Percentiles rank a stretch among this genome's conserved stretches.
Evolutionary conservation across 92 coral and sea anemone genomes (phyloP).

Genomic region (Epizoanthus stellaris): DNA sequence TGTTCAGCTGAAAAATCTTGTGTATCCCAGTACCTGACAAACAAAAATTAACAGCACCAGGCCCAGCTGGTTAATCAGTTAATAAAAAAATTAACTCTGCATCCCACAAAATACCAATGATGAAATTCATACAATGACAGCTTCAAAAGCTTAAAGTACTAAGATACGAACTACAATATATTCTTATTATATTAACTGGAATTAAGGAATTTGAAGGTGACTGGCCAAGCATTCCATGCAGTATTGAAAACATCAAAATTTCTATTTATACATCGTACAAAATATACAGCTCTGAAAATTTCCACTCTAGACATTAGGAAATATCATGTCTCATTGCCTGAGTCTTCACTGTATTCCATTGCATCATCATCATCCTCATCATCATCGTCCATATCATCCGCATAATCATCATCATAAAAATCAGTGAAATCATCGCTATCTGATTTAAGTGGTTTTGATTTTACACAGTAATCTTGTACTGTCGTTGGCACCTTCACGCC

Average conservation of each 20-base stretch:
- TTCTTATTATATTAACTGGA: neutral
- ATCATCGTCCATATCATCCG: constrained; percentile 90
- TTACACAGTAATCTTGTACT: constrained; percentile 96
- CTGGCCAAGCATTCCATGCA: neutral
- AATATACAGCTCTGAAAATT: constrained; percentile 74
- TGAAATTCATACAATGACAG: too few relatives aligned
- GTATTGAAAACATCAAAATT: constrained; percentile 34
- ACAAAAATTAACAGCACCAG: too few relatives aligned
- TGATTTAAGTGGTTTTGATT: constrained; percentile 91
- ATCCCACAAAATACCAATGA: too few relatives aligned
- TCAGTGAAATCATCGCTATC: constrained; percentile 95
- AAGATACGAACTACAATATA: neutral
- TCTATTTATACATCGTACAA: constrained; percentile 78
- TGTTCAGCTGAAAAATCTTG: neutral
- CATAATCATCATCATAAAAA: constrained; percentile 97
- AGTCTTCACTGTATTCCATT: constrained; percentile 97
- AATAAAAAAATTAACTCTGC: too few relatives aligned
- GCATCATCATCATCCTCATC: constrained; percentile 94
- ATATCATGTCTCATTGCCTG: constrained; percentile 95
- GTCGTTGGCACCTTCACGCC: constrained; percentile 94
- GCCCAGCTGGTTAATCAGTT: too few relatives aligned
- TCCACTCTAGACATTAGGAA: constrained; percentile 46
- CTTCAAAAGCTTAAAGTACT: neutral
- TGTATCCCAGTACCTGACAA: too few relatives aligned
- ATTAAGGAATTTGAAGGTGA: constrained; percentile 3